Percentiles rank a stretch among this genome's conserved stretches.
Conservation (phyloP, 2,797 vertebrate genomes). For the Graptemys geographica region DNA sequence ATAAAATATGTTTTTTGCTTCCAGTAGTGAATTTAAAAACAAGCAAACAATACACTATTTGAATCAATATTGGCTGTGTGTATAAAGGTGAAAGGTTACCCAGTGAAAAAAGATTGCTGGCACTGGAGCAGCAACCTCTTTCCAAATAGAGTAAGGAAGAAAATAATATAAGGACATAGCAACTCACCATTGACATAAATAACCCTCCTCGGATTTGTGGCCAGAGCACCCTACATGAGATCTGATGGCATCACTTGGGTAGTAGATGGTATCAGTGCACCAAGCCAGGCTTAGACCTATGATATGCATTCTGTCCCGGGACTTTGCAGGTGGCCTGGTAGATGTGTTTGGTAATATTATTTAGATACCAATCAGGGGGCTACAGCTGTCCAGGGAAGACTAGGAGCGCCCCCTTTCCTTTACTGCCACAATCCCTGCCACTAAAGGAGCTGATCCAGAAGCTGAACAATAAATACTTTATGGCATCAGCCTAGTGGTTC, state of each 20-base stretch:
- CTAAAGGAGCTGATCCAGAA: not conserved
- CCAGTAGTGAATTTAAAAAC: not conserved
- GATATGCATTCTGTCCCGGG: too few species aligned
- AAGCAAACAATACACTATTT: fast-evolving
- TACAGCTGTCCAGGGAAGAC: not conserved
- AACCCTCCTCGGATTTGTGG: too few species aligned
- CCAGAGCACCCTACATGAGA: fast-evolving
- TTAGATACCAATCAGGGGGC: too few species aligned
- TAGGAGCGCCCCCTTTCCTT: too few species aligned
- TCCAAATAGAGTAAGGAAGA: not conserved
- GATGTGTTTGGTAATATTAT: not conserved
- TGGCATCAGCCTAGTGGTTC: not conserved
- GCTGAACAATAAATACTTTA: not conserved
- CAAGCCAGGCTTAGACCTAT: fast-evolving
- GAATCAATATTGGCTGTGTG: not conserved
- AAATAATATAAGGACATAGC: too few species aligned
- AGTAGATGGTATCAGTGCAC: fast-evolving
- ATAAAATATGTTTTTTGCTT: too few species aligned
- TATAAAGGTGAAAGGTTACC: not conserved
- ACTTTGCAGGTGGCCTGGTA: fast-evolving
- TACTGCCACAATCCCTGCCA: fast-evolving
- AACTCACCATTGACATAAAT: too few species aligned
- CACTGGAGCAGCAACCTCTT: fast-evolving
- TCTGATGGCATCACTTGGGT: fast-evolving
- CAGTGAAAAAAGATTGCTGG: not conserved